Evolutionary conservation across 2,888 invertebrate genomes (phyloP), one percentile per base, ranked within the genome.

Genomic region (Xanthorhoe designata): DNA sequence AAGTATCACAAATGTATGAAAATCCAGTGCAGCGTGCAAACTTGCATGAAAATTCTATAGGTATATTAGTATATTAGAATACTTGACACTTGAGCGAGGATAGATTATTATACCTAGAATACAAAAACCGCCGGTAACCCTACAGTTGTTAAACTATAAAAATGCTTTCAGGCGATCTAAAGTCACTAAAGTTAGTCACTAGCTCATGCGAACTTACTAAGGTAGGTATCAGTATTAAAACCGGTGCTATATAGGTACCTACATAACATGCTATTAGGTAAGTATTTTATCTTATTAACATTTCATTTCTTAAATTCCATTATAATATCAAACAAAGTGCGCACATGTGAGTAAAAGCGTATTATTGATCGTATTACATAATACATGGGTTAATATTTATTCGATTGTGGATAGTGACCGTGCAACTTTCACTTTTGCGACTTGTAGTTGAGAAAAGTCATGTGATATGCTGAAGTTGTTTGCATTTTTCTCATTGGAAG

Each of bases 341-440:
- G 55, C 62, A 66, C 72, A 70, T 66, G 29, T 57, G 66, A 71
- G 71, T 75, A 81, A 81, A 82, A 79, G 71, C 73, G 69, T 76
- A 72, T 74, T 80, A 84, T 86, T 85, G 85, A 88, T 87, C 81
- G 78, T 72, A 81, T 92, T 91, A 82, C 84, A 74, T 86, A 91
- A 92, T 77, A 78, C 81, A 74, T 78, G 79, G 84, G 85, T 88
- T 89, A 87, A 88, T 90, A 89, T 91, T 89, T 88, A 88, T 90
- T 86, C 86, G 90, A 90, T 89, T 90, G 90, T 89, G 81, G 82
- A 81, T 76, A 81, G 82, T 83, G 83, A 83, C 81, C 81, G 81
- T 77, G 74, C 83, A 78, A 84, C 92, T 92, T 92, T 92, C 92
- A 88, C 92, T 91, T 88, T 84, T 78, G 85, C 86, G 79, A 81